Percentiles rank a stretch among this genome's conserved stretches.
Evolutionary conservation across 2,797 vertebrate genomes (phyloP).

Genomic region (Falco novaeseelandiae): DNA sequence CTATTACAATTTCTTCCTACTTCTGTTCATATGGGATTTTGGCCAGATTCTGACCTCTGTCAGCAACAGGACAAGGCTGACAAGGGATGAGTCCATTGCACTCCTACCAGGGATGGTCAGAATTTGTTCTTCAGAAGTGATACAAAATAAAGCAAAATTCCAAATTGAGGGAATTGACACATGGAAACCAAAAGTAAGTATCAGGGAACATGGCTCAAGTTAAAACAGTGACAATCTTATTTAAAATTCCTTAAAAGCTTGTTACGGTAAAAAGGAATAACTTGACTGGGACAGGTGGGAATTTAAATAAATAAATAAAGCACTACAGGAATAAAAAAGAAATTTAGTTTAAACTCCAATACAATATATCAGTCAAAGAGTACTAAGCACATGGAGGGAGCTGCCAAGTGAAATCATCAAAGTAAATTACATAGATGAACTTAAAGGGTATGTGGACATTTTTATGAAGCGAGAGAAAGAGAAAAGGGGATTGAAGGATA

Average conservation of each 20-base stretch:
- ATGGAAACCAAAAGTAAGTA: neutral
- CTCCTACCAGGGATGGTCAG: neutral
- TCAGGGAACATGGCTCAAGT: neutral
- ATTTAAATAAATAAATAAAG: neutral
- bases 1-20: neutral
- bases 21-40: neutral
- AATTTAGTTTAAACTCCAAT: neutral
- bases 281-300: neutral
- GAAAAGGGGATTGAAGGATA: neutral
- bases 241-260: neutral
- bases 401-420: slow-evolving; percentile 13
- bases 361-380: neutral
- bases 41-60: neutral
- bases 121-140: neutral
- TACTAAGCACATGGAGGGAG: neutral
- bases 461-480: slow-evolving; percentile 10
- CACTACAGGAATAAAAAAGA: neutral
- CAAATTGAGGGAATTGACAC: neutral
- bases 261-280: neutral
- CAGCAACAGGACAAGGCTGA: neutral
- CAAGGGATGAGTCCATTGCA: neutral
- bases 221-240: neutral
- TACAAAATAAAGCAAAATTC: neutral
- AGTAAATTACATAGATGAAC: neutral
- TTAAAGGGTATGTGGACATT: neutral